Evolutionary conservation across 2,888 invertebrate species (phyloP).

Genomic region (Hololepta plana): DNA sequence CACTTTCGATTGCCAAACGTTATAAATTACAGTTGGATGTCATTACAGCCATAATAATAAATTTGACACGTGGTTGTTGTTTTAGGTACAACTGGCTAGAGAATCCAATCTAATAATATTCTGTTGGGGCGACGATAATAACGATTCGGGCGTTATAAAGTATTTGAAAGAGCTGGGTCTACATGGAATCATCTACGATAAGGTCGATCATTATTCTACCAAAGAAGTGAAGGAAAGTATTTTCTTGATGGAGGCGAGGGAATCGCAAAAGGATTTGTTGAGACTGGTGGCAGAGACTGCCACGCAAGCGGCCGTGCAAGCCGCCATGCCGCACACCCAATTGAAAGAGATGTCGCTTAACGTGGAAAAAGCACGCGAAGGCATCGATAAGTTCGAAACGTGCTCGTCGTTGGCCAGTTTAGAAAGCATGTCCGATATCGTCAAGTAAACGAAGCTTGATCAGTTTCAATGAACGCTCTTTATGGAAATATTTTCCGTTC

Average conservation of each 20-base stretch:
- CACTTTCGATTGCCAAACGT: too few relatives aligned
- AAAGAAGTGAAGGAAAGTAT: constrained; percentile 68
- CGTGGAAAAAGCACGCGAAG: neutral
- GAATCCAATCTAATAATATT: constrained; percentile 75
- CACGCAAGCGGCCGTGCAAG: constrained; percentile 12
- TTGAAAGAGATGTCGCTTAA: neutral
- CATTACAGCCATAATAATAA: too few relatives aligned
- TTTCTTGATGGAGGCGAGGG: constrained; percentile 62
- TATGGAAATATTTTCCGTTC: too few relatives aligned
- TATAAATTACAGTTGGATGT: too few relatives aligned
- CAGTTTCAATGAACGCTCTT: too few relatives aligned
- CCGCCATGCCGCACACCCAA: constrained; percentile 9
- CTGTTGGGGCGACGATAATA: constrained; percentile 96
- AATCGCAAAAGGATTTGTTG: constrained; percentile 47
- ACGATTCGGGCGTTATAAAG: constrained; percentile 68
- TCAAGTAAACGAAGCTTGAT: too few relatives aligned
- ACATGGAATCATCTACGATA: constrained; percentile 94
- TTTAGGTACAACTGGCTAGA: constrained; percentile 56
- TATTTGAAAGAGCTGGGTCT: constrained; percentile 76
- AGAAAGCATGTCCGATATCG: too few relatives aligned
- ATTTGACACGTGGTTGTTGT: too few relatives aligned
- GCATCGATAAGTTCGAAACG: too few relatives aligned
- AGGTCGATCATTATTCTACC: constrained; percentile 57
- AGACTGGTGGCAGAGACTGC: constrained; percentile 23
- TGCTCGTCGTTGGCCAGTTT: too few relatives aligned